Evolutionary conservation across 2,113 vertebrate genomes (phyloP).

Genomic region (Alexandromys fortis): DNA sequence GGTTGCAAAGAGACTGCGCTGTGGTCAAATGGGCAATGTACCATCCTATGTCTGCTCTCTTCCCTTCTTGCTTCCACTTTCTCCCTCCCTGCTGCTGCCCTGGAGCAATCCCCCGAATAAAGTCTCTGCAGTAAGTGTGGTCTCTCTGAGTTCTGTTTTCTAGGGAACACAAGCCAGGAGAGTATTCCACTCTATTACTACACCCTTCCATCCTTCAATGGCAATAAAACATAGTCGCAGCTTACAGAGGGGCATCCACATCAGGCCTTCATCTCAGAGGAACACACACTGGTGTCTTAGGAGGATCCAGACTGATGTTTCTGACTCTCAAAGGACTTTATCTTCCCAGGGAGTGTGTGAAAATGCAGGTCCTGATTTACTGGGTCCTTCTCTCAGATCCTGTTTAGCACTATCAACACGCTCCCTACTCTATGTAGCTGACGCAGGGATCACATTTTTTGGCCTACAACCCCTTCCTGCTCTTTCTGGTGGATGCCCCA

Average conservation of each 20-base stretch:
- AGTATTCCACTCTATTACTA: not conserved
- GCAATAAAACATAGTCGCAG: too few relatives aligned
- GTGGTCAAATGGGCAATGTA: not conserved
- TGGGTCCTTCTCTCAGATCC: not conserved
- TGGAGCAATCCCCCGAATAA: not conserved
- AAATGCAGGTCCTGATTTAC: not conserved
- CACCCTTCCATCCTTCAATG: not conserved
- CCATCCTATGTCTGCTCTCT: not conserved
- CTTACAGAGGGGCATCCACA: too few relatives aligned
- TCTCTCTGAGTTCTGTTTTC: not conserved
- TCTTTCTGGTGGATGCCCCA: not conserved
- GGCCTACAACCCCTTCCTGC: not conserved
- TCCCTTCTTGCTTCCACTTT: not conserved
- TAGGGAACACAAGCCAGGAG: not conserved
- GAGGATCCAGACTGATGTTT: not conserved
- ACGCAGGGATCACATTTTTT: not conserved
- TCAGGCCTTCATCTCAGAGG: not conserved
- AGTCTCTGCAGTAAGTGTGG: not conserved
- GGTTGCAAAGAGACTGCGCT: constrained; percentile 19
- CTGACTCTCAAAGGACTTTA: not conserved
- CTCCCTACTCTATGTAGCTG: not conserved
- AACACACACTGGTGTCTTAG: not conserved
- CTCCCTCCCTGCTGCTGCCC: not conserved
- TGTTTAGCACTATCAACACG: not conserved
- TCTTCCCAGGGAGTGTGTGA: not conserved